A percentile compares a stretch with the other conserved stretches of the same genome.
Conservation (phyloP, 2,113 vertebrate genomes). For the Dryoscopus gambensis region DNA sequence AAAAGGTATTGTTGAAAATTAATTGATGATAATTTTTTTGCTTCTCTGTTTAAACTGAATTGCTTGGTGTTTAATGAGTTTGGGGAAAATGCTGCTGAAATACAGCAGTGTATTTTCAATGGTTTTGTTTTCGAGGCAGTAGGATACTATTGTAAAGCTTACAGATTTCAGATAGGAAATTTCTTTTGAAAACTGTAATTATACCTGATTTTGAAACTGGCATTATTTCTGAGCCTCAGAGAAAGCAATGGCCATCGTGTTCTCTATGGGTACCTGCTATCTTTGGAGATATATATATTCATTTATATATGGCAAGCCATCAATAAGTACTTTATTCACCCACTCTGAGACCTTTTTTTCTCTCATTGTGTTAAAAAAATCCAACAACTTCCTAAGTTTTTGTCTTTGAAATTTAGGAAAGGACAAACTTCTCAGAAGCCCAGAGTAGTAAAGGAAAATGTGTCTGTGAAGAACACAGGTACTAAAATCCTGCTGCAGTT, state of each 20-base stretch:
- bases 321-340: neutral
- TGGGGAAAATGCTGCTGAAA: neutral
- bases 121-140: neutral
- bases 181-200: neutral
- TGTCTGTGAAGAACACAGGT: neutral
- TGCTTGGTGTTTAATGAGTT: neutral
- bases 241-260: neutral
- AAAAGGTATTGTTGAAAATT: neutral
- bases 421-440: neutral
- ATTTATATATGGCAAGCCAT: neutral
- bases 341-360: neutral
- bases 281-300: neutral
- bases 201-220: neutral
- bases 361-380: neutral
- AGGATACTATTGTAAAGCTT: neutral
- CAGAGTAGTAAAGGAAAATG: neutral
- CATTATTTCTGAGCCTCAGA: neutral
- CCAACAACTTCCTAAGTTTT: neutral
- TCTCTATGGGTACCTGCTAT: neutral
- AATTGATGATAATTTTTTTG: accelerated
- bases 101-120: neutral
- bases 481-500: neutral
- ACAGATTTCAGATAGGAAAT: neutral
- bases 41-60: neutral
- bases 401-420: neutral